Conservation (phyloP, 2,113 vertebrate genomes). For the Pedionomus torquatus region DNA sequence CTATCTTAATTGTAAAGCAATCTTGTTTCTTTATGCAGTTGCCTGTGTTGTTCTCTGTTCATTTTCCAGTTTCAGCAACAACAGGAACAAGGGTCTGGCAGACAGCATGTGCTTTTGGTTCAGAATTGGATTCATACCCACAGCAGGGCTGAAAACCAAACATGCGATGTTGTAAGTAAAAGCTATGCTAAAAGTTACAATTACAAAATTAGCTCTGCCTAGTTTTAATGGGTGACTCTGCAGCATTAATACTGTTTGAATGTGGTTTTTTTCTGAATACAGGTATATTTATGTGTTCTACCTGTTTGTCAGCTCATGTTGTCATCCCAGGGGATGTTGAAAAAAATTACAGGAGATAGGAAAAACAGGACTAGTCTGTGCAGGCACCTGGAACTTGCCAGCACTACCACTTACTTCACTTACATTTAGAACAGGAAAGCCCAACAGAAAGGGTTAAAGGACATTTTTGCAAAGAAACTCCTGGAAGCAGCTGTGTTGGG, state of each 20-base stretch:
- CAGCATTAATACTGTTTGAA: not conserved
- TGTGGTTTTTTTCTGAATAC: not conserved
- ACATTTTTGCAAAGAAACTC: not conserved
- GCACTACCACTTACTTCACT: not conserved
- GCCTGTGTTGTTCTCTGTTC: not conserved
- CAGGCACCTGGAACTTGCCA: not conserved
- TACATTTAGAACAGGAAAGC: not conserved
- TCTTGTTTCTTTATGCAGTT: not conserved
- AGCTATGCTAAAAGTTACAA: not conserved
- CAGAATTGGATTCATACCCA: constrained; percentile 5
- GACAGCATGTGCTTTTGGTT: not conserved
- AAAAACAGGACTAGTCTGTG: not conserved
- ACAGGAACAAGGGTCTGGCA: constrained; percentile 4
- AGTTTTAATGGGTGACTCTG: not conserved
- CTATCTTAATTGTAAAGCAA: not conserved
- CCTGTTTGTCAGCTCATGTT: not conserved
- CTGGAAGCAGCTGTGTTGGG: not conserved
- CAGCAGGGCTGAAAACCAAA: not conserved
- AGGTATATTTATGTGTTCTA: not conserved
- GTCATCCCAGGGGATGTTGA: not conserved
- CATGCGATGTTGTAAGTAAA: not conserved
- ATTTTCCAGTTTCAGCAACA: constrained; percentile 23
- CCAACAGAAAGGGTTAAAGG: not conserved
- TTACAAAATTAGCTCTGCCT: not conserved
- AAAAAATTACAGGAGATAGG: not conserved